These are phyloP conservation scores for Procambarus clarkii DNA, from an alignment of 1,140 invertebrate species.

Conservation along the genomic window DNA sequence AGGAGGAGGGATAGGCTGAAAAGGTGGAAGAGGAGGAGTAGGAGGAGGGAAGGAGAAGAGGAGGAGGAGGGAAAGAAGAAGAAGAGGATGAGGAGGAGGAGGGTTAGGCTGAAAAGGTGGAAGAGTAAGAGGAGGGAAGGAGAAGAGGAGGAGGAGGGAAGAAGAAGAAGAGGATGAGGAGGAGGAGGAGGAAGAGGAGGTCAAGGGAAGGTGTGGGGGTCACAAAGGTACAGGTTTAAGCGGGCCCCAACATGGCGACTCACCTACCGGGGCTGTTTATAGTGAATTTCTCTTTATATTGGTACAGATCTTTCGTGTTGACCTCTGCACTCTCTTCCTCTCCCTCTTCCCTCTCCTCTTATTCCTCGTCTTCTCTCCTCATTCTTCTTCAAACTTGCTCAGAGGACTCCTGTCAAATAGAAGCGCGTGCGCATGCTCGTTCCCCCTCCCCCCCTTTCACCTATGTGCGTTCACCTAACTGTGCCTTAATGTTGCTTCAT, in stretches of 20 bases:
- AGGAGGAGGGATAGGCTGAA: too few relatives aligned
- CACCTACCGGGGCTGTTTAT: not conserved
- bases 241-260: not conserved
- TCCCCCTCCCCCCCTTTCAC: too few relatives aligned
- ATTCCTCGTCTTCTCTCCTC: too few relatives aligned
- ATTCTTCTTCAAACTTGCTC: too few relatives aligned
- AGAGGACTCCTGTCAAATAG: too few relatives aligned
- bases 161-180: not conserved
- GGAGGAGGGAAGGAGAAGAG: not conserved
- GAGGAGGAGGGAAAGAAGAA: not conserved
- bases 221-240: not conserved
- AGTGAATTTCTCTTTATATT: not conserved
- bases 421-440: too few relatives aligned
- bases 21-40: not conserved
- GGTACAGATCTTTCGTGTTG: not conserved
- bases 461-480: too few relatives aligned
- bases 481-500: too few relatives aligned
- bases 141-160: not conserved
- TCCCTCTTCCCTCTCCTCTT: not conserved
- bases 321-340: not conserved
- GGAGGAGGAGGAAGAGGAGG: not conserved
- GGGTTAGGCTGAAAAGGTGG: too few relatives aligned
- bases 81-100: not conserved
- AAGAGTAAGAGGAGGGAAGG: not conserved
- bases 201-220: not conserved